Base-by-base conservation (phyloP, 2,797 vertebrate genomes). In the Acridotheres tristis region DNA sequence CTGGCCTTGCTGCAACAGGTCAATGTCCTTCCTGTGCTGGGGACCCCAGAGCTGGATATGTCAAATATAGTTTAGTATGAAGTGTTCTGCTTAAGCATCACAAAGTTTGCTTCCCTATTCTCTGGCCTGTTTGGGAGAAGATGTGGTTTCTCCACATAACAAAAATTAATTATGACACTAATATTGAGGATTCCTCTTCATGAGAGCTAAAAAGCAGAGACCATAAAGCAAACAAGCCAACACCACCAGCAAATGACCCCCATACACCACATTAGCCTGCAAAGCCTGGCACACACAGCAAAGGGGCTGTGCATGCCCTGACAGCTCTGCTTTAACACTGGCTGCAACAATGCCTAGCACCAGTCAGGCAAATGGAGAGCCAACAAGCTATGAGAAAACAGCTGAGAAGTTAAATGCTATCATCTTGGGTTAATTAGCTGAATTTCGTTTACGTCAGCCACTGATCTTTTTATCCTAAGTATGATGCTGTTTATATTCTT, bases 211-310 rank as follows among this genome's bases (percentile, higher is more conserved):
- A 61, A 15, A 45, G 45, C 34, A 92, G 43, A 17, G 11, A 30
- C 6, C 36, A 36, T 0, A 13, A 85, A 61, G 54, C 30, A 43
- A 87, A 84, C 30, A 54, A 58, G 19, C n/a, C 69, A 55, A 5
- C 14, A 42, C 8, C 54, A 17, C 5, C 57, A 85, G 15, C 13
- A 61, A 57, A 14, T 1, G 2, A 76, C 22, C 62, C 74, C 63
- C 62, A 5, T 4, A 16, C 3, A 0, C 34, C 54, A n/a, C 78
- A 38, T 4, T 1, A 18, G 79, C 23, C 34, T 13, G 0, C 23
- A 45, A 11, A 32, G 42, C 32, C 51, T 88, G 42, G 62, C 20
- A 40, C 9, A 9, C 1, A 2, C 19, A 23, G 42, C 19, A 57
- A n/a, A 81, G 32, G 5, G 23, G 25, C 55, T 66, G 32, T 5